Evolutionary conservation across 92 coral and sea anemone genomes (phyloP), one percentile per base, ranked within the genome.

Genomic region (Porites cylindrica): DNA sequence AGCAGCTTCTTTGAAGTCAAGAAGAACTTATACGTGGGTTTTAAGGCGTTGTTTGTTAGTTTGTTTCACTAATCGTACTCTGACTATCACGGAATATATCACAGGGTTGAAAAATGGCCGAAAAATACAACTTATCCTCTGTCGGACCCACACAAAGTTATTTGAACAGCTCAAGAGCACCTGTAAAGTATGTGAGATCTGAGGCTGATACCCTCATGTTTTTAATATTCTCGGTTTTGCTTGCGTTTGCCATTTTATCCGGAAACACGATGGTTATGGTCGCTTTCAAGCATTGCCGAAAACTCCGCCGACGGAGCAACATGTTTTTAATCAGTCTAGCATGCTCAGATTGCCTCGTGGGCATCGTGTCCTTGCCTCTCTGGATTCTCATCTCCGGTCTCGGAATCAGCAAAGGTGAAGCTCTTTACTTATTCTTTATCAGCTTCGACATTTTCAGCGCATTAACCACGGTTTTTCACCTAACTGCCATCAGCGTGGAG

Each of bases 381-480:
- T 89, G 92, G 92, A 80, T 89, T 16, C 85, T 82, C 77, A 76
- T 89, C 77, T 51, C 80, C 58, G 72, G 75, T 61, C 73, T 75
- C 32, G 79, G 81, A 76, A 88, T 94, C 87, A 82, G 82, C 10
- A 80, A 81, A 47, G 77, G 89, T 75, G 78, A 66, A 51, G 83
- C 66, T 23, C 72, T 94, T 24, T 69, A 70, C 53, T 66, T 72
- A 12, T 86, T 94, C 17, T 94, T 93, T 79, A 86, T 91, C 47
- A 91, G 89, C n/a, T 89, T 94, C 68, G 97, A 94, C 51, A 85
- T 92, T 8, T 92, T 94, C 79, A 92, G 97, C 69, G 93, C 95
- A 19, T 70, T 91, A 70, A 92, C 97, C 2, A 92, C 97, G 7
- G 92, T 94, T 1, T 90, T 94, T 3, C 97, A 94, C 62, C 80